These are phyloP conservation scores for Garrulus glandarius DNA, from an alignment of 2,797 vertebrate genomes.

Conservation along the genomic window DNA sequence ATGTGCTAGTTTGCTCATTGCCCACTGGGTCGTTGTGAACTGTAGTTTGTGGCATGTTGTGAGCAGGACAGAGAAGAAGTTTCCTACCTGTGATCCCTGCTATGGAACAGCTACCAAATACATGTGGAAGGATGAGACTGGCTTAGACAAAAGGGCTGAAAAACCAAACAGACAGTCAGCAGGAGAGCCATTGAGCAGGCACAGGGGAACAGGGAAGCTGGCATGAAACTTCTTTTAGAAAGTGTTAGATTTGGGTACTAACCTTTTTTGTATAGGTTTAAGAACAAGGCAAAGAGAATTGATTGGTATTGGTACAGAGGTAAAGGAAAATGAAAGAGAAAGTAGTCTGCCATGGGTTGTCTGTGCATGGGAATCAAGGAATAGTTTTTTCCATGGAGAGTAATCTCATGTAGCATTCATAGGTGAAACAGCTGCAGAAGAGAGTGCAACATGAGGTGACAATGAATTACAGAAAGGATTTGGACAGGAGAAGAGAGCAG, in stretches of 20 bases:
- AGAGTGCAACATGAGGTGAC: background rate
- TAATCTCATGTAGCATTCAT: background rate
- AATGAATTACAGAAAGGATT: background rate
- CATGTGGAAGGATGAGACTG: background rate
- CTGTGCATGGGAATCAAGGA: background rate
- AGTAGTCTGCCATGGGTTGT: background rate
- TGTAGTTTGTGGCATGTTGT: background rate
- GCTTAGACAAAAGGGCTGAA: background rate
- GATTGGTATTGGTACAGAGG: background rate
- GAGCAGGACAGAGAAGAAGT: background rate
- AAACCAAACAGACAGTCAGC: background rate
- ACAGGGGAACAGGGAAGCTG: background rate
- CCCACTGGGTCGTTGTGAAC: background rate
- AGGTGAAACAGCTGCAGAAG: background rate
- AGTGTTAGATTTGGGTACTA: background rate
- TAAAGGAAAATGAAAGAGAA: background rate
- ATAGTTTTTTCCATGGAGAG: background rate
- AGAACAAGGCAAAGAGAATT: background rate
- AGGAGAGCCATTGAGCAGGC: background rate
- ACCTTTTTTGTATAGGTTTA: background rate
- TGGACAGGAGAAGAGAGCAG: background rate
- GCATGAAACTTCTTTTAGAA: background rate
- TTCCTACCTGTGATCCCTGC: background rate
- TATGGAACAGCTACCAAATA: background rate
- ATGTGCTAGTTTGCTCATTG: background rate